Percentiles rank a stretch among this genome's conserved stretches.
phyloP scores from a whole-genome alignment of 2,797 vertebrate genomes.

The Hylomyscus alleni region DNA sequence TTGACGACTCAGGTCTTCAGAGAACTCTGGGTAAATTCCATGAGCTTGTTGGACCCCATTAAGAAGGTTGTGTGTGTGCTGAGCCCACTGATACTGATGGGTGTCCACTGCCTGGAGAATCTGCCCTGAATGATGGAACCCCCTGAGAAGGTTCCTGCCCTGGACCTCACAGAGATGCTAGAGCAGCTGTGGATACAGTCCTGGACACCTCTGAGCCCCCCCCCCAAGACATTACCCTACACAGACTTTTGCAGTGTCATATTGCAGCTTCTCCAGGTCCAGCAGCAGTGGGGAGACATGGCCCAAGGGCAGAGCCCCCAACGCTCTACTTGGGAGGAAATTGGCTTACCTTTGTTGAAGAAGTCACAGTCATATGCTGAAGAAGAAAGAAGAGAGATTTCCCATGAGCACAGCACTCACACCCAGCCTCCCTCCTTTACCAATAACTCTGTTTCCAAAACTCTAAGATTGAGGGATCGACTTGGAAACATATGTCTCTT shows the following conservation, averaged over 20 bases:
- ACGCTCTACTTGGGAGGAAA: neutral
- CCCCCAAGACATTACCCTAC: neutral
- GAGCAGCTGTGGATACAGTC: neutral
- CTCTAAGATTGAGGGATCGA: neutral
- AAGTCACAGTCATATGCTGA: slow-evolving; percentile 98
- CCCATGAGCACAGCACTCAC: neutral
- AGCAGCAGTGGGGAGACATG: neutral
- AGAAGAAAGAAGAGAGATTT: slow-evolving; percentile 83
- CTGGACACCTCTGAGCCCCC: neutral
- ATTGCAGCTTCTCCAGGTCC: neutral
- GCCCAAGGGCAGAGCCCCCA: neutral
- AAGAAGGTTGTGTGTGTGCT: neutral
- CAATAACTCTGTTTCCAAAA: neutral
- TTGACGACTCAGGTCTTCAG: slow-evolving; percentile 7
- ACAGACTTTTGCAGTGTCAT: accelerated
- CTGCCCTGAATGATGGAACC: neutral
- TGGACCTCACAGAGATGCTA: neutral
- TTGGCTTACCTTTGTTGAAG: slow-evolving; percentile 96
- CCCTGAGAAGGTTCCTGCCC: neutral
- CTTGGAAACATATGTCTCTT: neutral
- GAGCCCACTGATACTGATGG: neutral
- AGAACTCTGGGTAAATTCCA: neutral
- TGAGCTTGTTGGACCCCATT: neutral
- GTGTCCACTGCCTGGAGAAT: neutral
- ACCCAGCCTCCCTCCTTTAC: slow-evolving; percentile 15